These are phyloP conservation scores for Notarius quadriscutis DNA, from an alignment of 2,113 vertebrate species.

Conservation along the genomic window DNA sequence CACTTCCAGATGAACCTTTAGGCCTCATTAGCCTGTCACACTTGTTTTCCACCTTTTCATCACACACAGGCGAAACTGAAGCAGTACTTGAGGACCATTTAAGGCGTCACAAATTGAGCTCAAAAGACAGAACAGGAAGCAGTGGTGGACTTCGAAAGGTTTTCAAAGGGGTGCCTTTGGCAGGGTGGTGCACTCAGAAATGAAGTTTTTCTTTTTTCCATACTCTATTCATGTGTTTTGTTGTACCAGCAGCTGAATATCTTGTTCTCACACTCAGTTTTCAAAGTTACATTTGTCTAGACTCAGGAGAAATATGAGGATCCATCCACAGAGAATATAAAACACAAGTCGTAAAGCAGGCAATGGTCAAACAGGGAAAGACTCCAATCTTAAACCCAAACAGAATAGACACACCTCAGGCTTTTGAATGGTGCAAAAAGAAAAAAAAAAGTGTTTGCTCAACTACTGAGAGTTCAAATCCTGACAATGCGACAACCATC, in stretches of 20 bases:
- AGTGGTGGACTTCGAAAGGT: not conserved
- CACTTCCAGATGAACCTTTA: not conserved
- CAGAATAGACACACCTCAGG: not conserved
- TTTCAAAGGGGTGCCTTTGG: not conserved
- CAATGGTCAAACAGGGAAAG: not conserved
- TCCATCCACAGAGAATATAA: not conserved
- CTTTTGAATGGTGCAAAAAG: not conserved
- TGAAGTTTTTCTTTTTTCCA: not conserved
- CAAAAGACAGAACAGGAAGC: not conserved
- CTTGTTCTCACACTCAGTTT: not conserved
- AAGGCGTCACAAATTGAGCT: not conserved
- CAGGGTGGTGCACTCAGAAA: not conserved
- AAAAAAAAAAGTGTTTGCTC: not conserved
- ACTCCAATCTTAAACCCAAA: not conserved
- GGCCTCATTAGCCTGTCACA: conserved; percentile 9
- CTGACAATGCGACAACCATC: not conserved
- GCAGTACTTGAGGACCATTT: conserved; percentile 13
- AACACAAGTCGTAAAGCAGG: not conserved
- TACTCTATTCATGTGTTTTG: not conserved
- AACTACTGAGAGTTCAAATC: not conserved
- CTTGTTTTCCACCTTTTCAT: not conserved
- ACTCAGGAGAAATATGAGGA: not conserved
- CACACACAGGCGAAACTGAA: conserved; percentile 6
- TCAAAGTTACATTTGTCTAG: not conserved
- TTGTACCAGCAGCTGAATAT: not conserved